Evolutionary conservation across 2,113 vertebrate genomes (phyloP).

Genomic region (Leuciscus idus): DNA sequence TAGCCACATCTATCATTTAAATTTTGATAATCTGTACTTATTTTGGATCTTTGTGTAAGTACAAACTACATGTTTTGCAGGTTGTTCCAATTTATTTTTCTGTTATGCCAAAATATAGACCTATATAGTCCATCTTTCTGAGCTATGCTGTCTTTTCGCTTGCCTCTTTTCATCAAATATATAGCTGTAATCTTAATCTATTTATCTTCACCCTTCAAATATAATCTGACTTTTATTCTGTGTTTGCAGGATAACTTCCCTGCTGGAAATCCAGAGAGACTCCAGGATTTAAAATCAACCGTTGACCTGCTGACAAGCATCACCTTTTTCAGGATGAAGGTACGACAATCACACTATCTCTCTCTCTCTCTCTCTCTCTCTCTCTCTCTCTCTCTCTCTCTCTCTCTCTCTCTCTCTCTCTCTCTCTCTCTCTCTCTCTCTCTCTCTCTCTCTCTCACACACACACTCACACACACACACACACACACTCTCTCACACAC

Average conservation of each 20-base stretch:
- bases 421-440: no score
- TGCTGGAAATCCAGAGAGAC: conserved; percentile 90
- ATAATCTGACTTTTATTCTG: neutral
- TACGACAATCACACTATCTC: conserved; percentile 59
- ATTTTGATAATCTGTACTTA: neutral
- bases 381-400: conserved; percentile 22
- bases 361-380: no score
- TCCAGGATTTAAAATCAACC: conserved; percentile 95
- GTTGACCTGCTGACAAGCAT: conserved; percentile 97
- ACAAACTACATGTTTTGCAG: neutral
- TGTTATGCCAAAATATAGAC: neutral
- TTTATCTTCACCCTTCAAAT: neutral
- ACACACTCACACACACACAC: neutral
- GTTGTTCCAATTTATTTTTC: neutral
- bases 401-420: conserved; percentile 15
- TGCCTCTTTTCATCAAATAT: neutral
- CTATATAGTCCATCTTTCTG: neutral
- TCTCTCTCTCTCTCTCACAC: neutral
- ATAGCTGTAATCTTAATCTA: neutral
- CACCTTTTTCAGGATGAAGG: conserved; percentile 99
- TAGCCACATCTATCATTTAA: neutral
- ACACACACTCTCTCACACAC: neutral
- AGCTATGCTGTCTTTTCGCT: neutral
- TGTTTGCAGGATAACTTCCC: conserved; percentile 92
- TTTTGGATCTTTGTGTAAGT: neutral